Conservation (phyloP, 2,113 vertebrate genomes). For the Paracanthobrama guichenoti region DNA sequence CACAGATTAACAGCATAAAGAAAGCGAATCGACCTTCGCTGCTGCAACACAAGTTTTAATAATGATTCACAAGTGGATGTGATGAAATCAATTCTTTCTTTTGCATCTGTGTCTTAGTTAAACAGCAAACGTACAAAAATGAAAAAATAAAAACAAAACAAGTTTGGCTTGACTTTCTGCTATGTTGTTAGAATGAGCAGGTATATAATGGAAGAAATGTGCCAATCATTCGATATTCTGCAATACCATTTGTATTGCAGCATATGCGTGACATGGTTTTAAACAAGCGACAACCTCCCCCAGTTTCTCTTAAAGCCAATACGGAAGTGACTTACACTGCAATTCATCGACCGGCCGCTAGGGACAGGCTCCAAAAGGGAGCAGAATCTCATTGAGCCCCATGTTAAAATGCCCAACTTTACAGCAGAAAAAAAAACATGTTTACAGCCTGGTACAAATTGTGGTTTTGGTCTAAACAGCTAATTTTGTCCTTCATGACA, state of each 20-base stretch:
- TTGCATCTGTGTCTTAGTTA: neutral
- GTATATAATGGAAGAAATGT: neutral
- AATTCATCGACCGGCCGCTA: too few species aligned
- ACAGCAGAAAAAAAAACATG: too few species aligned
- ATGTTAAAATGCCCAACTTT: too few species aligned
- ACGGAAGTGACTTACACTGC: too few species aligned
- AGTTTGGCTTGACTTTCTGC: neutral
- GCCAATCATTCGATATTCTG: neutral
- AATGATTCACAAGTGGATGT: neutral
- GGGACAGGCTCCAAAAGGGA: too few species aligned
- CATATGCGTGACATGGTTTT: neutral
- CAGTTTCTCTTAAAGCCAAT: too few species aligned
- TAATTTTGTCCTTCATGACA: too few species aligned
- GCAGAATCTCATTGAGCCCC: too few species aligned
- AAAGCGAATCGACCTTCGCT: neutral
- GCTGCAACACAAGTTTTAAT: neutral
- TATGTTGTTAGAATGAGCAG: neutral
- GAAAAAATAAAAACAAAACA: neutral
- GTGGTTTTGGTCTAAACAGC: too few species aligned
- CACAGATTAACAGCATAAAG: constrained; percentile 50
- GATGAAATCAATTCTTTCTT: constrained; percentile 9
- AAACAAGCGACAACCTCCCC: too few species aligned
- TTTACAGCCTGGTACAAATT: too few species aligned
- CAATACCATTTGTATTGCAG: neutral
- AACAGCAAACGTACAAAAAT: neutral